Evolutionary conservation across 2,888 invertebrate species (phyloP), one percentile per base, ranked within the genome.

Genomic region (Xestia sexstrigata): DNA sequence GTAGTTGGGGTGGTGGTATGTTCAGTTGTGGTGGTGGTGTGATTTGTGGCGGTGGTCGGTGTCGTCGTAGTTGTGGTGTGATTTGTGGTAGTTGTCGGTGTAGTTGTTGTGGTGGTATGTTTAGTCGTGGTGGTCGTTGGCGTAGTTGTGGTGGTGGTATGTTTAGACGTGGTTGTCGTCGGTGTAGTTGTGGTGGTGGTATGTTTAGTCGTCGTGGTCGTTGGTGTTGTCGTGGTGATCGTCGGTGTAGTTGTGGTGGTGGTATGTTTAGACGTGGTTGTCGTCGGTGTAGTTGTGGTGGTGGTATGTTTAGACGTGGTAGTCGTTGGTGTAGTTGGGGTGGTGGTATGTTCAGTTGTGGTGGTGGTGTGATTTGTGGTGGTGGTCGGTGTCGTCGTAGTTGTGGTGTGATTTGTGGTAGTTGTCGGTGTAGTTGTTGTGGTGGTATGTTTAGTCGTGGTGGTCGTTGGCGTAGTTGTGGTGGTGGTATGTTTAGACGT

Each of bases 171-270:
- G 0, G 75, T 45, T 0, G 66, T 65, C 0, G 45, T 52, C 6
- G 52, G 15, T n/a, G 35, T 26, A 0, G 23, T 42, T 1, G 20
- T 42, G 0, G 39, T 20, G 0, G 72, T 39, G 1, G 66, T 47
- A 1, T 30, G 30, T 0, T 26, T 49, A 0, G 49, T 11, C 9
- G 30, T 17, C 1, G 58, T 66, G 0, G 45, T 70, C 0, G 66
- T 76, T 8, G 74, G 35, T 30, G 26, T 52, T 0, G 55, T 20
- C 9, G 58, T 45, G 0, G 15, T 20, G 0, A 13, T 42, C 0
- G 76, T 73, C 0, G 20, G 49, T 62, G 13, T 8, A 4, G 4
- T 55, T 13, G 52, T 26, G 0, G 20, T 70, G 0, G 20, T 42
- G 30, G 20, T 23, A 20, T 4, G 55, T 23, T 0, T 55, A 0